phyloP scores from a whole-genome alignment of 1,140 invertebrate species.

The Tribolium madens region DNA sequence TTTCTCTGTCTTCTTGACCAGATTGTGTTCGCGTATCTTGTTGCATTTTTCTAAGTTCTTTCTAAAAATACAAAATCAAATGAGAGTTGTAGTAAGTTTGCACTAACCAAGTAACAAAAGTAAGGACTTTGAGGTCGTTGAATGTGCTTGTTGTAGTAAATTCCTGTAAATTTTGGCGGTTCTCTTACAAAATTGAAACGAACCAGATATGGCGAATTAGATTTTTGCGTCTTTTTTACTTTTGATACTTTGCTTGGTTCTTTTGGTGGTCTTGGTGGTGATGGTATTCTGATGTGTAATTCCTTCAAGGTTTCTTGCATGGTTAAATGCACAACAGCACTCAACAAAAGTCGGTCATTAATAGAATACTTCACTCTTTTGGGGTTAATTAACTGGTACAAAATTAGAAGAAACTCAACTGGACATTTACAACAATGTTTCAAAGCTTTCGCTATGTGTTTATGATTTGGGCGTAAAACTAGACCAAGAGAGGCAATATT shows the following conservation, averaged over 20 bases:
- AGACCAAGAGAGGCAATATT: slow-evolving; percentile 58
- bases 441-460: slow-evolving; percentile 55
- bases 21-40: background rate
- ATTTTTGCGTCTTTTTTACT: slow-evolving; percentile 40
- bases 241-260: background rate
- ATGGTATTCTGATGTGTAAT: slow-evolving; percentile 62
- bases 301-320: slow-evolving; percentile 60
- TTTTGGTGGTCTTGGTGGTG: slow-evolving; percentile 55
- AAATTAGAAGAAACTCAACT: slow-evolving; percentile 60
- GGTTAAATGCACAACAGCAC: slow-evolving; percentile 60
- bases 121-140: slow-evolving; percentile 61
- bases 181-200: slow-evolving; percentile 54
- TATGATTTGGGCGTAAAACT: slow-evolving; percentile 54
- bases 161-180: slow-evolving; percentile 53
- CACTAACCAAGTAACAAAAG: slow-evolving; percentile 58
- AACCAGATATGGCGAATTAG: slow-evolving; percentile 58
- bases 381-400: slow-evolving; percentile 60
- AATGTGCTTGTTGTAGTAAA: slow-evolving; percentile 57
- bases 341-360: slow-evolving; percentile 58
- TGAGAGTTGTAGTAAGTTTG: background rate
- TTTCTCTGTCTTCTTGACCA: slow-evolving; percentile 13
- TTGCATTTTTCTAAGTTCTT: background rate
- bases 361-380: slow-evolving; percentile 49
- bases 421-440: slow-evolving; percentile 55
- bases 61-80: background rate